Evolutionary conservation across 35 echinoderm and acorn worm genomes (phyloP).

Genomic region (Apostichopus californicus): DNA sequence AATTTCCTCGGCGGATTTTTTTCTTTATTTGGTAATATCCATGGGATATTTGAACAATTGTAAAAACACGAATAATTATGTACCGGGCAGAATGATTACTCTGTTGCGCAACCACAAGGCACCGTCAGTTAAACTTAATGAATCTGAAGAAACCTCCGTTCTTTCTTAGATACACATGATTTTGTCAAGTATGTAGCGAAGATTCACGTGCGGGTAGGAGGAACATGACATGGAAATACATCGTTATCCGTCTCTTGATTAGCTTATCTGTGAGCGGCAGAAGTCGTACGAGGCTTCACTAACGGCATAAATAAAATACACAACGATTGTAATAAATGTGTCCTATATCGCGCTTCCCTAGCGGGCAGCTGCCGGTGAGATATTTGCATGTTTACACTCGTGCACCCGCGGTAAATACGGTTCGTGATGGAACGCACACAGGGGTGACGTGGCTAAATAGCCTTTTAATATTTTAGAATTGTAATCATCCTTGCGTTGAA

Average conservation of each 20-base stretch:
- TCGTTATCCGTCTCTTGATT: constrained; percentile 27
- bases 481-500: neutral
- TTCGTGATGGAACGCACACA: constrained; percentile 40
- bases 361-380: constrained; percentile 35
- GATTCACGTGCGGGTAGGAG: neutral
- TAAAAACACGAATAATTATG: no score
- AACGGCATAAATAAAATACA: constrained; percentile 36
- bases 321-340: constrained; percentile 40
- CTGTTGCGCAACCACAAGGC: no score
- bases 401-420: constrained; percentile 41
- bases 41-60: no score
- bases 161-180: no score
- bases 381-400: constrained; percentile 44
- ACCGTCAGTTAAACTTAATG: no score
- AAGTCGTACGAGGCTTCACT: constrained; percentile 23
- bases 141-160: no score
- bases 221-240: neutral
- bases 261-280: constrained; percentile 18
- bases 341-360: constrained; percentile 23
- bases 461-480: constrained; percentile 22
- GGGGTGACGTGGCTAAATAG: constrained; percentile 39
- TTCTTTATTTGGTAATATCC: no score
- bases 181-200: no score
- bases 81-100: no score
- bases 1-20: no score